Base-by-base conservation (phyloP, 2,797 vertebrate genomes). In the Enteromius afrohamiltoni region DNA sequence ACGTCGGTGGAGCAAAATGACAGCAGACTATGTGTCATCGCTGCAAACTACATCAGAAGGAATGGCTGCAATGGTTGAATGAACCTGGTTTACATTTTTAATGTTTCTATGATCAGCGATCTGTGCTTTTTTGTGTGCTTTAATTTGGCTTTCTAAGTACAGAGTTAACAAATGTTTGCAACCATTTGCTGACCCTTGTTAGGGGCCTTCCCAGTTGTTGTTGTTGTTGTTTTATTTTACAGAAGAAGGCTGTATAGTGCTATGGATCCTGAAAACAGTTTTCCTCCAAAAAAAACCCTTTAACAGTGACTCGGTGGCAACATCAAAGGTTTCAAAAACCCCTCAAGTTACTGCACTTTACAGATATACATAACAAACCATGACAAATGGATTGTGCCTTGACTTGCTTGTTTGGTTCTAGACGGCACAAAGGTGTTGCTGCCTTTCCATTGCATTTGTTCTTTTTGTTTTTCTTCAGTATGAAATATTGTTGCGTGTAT, bases 1-100 rank as follows among this genome's bases (percentile, higher is more conserved):
- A 93, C 93, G 81, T 93, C 86, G 87, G 89, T 89, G 90, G 90
- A 92, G 88, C 87, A 90, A 93, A 93, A 92, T 78, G 80, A 83
- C 77, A 51, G 51, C 74, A 80, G 26, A 75, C 77, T 79, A 40
- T 68, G 64, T 69, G 77, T 69, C 78, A 74, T 55, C 14, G 13
- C 62, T 37, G 47, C 75, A 49, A 77, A 85, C 40, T 64, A 77
- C 79, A 71, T 73, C 53, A 62, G 23, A 81, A 31, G 17, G 19
- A 81, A 62, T 62, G 40, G 26, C 40, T 73, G 42, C 70, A 60
- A 23, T 0, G 6, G 53, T 49, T 64, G 7, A 73, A 62, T 64
- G 9, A 73, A 81, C 79, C 29, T 21, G 31, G 21, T 62, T 47
- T 73, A 71, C 31, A 79, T 53, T 42, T 79, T 80, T 45, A 31